Evolutionary conservation across 2,888 invertebrate genomes (phyloP), one percentile per base, ranked within the genome.

Genomic region (Nomada goodeniana): DNA sequence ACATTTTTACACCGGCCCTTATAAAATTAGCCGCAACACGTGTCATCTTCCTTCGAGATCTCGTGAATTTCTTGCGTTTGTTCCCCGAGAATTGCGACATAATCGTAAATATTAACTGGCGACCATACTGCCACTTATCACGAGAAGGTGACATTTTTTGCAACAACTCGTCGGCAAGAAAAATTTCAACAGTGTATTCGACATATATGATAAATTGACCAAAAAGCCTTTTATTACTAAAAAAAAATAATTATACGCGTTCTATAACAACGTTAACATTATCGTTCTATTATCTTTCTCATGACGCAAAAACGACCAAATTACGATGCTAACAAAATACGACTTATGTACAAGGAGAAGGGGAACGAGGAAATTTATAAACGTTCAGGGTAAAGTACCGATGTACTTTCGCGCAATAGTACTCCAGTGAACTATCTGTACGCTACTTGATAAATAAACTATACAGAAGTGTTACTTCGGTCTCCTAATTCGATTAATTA

Each of bases 1-100:
- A 90, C 84, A 90, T 90, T 90, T 89, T 89, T 89, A 86, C 57
- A 23, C 65, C 72, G 69, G 70, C 36, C 42, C 42, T 64, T 53
- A 60, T 71, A 50, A 70, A 82, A 80, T 87, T 87, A 85, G 67
- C 63, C 67, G 52, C 36, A 23, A 47, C 53, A 29, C 29, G 29
- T 11, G 29, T 61, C 26, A 7, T 67, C n/a, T 11, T 53, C 55
- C n/a, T 72, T 18, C 36, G n/a, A 20, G 44, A 44, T 76, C 42
- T 42, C 55, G 13, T 23, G 71, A 65, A 59, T 57, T 10, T 61
- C 29, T 2, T 29, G n/a, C 2, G n/a, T 53, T 50, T 47, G 18
- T 63, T 23, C 42, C 20, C 55, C 20, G 15, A 57, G 23, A 29
- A 59, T 26, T 5, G 7, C 29, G 11, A 76, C 36, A 20, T 13